Conservation (phyloP, 1,140 invertebrate species). For the Phocides pigmalion region DNA sequence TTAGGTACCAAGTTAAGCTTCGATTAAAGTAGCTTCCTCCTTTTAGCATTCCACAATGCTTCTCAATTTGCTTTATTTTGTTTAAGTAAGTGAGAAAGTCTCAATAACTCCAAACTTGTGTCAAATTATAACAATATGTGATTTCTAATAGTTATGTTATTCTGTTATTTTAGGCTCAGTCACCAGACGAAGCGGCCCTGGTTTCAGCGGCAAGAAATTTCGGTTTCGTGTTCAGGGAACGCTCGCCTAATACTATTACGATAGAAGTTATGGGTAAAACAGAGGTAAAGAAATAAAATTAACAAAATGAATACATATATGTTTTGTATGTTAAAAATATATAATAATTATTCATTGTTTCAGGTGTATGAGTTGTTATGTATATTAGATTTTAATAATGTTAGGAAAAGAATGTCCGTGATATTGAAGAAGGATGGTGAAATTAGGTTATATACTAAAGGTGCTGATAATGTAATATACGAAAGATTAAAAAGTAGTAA, state of each 20-base stretch:
- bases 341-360: slow-evolving; percentile 38
- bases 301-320: background rate
- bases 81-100: too few species aligned
- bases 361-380: slow-evolving; percentile 94
- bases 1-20: too few species aligned
- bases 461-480: slow-evolving; percentile 99
- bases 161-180: slow-evolving; percentile 91
- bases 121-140: too few species aligned
- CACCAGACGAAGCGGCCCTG: slow-evolving; percentile 98
- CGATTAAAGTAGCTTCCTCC: too few species aligned
- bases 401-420: slow-evolving; percentile 99
- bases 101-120: too few species aligned
- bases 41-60: too few species aligned
- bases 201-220: slow-evolving; percentile 99
- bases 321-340: background rate
- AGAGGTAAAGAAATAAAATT: slow-evolving; percentile 85
- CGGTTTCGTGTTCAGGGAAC: slow-evolving; percentile 98
- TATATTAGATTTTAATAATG: slow-evolving; percentile 99
- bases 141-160: too few species aligned
- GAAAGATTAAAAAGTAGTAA: slow-evolving; percentile 91
- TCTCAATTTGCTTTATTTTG: too few species aligned
- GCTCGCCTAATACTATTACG: slow-evolving; percentile 96
- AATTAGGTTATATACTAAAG: slow-evolving; percentile 97
- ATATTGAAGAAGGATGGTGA: slow-evolving; percentile 94
- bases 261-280: slow-evolving; percentile 93